Evolutionary conservation across 2,888 invertebrate genomes (phyloP).

Genomic region (Agrypnus murinus): DNA sequence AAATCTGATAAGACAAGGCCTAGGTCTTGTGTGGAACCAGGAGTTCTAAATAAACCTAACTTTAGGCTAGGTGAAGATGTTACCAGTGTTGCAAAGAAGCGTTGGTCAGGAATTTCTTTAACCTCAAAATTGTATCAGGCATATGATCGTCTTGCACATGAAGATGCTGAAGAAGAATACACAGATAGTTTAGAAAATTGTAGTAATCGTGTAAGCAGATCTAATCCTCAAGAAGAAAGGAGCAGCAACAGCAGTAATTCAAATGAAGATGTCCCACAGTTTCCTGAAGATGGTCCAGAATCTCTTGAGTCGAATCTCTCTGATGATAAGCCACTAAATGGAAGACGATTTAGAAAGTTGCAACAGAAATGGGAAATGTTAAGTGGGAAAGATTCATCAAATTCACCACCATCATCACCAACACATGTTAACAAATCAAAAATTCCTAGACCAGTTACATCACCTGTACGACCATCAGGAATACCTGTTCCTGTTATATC

Average conservation of each 20-base stretch:
- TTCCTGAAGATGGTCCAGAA: conserved; percentile 64
- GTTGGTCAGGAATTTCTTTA: conserved; percentile 84
- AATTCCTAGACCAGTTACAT: conserved; percentile 84
- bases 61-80: conserved; percentile 70
- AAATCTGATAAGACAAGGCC: conserved; percentile 76
- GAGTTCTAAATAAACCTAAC: conserved; percentile 61
- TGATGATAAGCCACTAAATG: conserved; percentile 72
- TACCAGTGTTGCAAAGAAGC: conserved; percentile 73
- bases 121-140: conserved; percentile 83
- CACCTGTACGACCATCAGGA: conserved; percentile 79
- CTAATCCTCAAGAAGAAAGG: conserved; percentile 44
- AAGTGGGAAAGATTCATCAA: conserved; percentile 74
- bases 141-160: conserved; percentile 79
- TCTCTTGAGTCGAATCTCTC: conserved; percentile 67
- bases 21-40: conserved; percentile 81
- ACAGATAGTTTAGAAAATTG: conserved; percentile 81
- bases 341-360: conserved; percentile 82
- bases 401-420: conserved; percentile 68
- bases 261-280: conserved; percentile 53
- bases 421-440: conserved; percentile 77
- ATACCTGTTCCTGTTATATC: conserved; percentile 74
- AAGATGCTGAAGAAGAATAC: conserved; percentile 82
- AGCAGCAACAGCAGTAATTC: conserved; percentile 51
- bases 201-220: conserved; percentile 58
- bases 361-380: conserved; percentile 89